These are phyloP conservation scores for Agrochola lychnidis DNA, from an alignment of 2,888 invertebrate species.

Conservation along the genomic window DNA sequence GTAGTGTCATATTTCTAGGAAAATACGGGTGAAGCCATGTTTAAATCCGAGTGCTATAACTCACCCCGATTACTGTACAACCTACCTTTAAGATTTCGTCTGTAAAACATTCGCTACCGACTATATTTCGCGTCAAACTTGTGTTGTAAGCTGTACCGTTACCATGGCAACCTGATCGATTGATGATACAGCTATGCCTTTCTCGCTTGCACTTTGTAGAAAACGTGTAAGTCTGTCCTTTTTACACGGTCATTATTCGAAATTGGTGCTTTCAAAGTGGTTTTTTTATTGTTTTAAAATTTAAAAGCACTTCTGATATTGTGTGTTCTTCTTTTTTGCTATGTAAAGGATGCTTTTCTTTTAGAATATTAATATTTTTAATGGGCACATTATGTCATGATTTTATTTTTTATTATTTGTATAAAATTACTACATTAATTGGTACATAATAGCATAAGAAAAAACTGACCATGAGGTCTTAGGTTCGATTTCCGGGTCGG, in stretches of 20 bases:
- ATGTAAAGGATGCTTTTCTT: not conserved
- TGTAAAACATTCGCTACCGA: constrained; percentile 27
- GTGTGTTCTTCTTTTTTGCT: not conserved
- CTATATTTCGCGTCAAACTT: constrained; percentile 50
- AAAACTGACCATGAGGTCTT: too few relatives aligned
- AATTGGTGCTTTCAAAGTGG: constrained; percentile 56
- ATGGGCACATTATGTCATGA: not conserved
- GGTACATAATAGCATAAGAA: too few relatives aligned
- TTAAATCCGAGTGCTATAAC: constrained; percentile 45
- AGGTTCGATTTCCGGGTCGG: too few relatives aligned
- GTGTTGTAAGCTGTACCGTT: constrained; percentile 68
- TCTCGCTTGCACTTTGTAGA: constrained; percentile 62
- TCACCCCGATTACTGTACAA: constrained; percentile 51
- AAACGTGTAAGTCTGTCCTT: constrained; percentile 55
- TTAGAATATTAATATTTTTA: not conserved
- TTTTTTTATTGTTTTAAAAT: constrained; percentile 64
- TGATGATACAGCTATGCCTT: constrained; percentile 71
- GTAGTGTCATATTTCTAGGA: constrained; percentile 44
- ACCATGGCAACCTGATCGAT: constrained; percentile 85
- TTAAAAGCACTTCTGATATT: constrained; percentile 32
- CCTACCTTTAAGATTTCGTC: constrained; percentile 7
- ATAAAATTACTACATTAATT: too few relatives aligned
- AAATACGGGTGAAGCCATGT: constrained; percentile 36
- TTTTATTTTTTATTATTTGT: too few relatives aligned
- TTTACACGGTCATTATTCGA: constrained; percentile 67